Base-by-base conservation (phyloP, 2,113 vertebrate genomes). In the Tachysurus fulvidraco region DNA sequence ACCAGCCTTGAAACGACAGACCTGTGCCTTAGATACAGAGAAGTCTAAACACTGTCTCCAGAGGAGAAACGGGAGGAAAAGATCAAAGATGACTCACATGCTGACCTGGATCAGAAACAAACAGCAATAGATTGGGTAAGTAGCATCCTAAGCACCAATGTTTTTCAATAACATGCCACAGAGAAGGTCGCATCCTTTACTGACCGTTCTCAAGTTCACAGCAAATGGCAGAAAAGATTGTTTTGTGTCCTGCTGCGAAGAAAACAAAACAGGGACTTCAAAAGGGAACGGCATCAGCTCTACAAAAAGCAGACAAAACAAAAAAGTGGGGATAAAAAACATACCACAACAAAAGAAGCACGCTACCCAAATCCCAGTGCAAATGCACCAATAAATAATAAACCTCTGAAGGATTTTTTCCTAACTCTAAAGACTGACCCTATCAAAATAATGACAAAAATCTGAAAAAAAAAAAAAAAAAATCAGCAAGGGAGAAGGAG, bases 21-120 rank as follows among this genome's bases (percentile, higher is more conserved):
- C 50, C 54, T 59, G 65, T 65, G 83, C 84, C 88, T 91, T 91
- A 91, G 89, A 92, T 71, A 81, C 88, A 86, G 88, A 92, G 79
- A 79, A 41, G 60, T 86, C 62, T 81, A 69, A 55, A 86, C 50
- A 74, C 25, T 16, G 65, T 62, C 79, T 82, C 54, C 41, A 64
- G 67, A 46, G 55, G 60, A 82, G 54, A 46, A 82, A 54, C 36
- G 19, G 64, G 50, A 50, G 64, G 50, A 6, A 76, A 71, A 86
- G 50, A 86, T 86, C 62, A 80, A 86, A 81, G 50, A 41, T 71
- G 77, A 73, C 83, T 84, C 28, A 69, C 25, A 84, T 46, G 79
- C 79, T 81, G 69, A 80, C 73, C 83, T 76, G 73, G 90, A 74
- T 88, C 80, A 85, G 54, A 64, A 81, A 86, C 60, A 44, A 55